These are phyloP conservation scores for Lepus europaeus DNA, from an alignment of 2,113 vertebrate genomes.

Conservation along the genomic window DNA sequence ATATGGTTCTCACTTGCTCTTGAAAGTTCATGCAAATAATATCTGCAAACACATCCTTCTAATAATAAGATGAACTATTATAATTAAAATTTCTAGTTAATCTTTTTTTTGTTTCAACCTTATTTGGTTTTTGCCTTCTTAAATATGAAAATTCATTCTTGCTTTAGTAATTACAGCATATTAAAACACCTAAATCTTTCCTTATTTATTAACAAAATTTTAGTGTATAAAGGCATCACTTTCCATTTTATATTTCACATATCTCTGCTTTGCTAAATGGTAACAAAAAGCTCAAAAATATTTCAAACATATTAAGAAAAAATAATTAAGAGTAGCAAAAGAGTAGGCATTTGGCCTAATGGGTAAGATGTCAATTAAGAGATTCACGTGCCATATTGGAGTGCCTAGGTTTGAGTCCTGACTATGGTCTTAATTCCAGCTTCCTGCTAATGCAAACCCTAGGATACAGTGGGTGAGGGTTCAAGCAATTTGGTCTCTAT, in stretches of 20 bases:
- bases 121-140: not conserved
- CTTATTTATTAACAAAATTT: slow-evolving; percentile 43
- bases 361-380: too few relatives aligned
- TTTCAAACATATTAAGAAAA: not conserved
- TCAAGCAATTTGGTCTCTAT: too few relatives aligned
- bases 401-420: too few relatives aligned
- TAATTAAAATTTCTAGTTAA: slow-evolving; percentile 24
- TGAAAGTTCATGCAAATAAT: not conserved
- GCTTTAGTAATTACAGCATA: not conserved
- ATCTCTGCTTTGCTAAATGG: slow-evolving; percentile 5
- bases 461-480: too few relatives aligned
- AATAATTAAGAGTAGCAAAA: not conserved
- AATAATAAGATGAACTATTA: not conserved
- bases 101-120: not conserved
- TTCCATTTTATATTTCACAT: not conserved
- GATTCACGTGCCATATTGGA: too few relatives aligned
- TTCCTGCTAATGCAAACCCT: too few relatives aligned
- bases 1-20: not conserved
- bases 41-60: not conserved
- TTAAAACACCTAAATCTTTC: slow-evolving; percentile 7
- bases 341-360: too few relatives aligned
- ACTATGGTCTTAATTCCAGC: too few relatives aligned
- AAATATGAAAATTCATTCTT: slow-evolving; percentile 32
- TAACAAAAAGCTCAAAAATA: slow-evolving; percentile 10
- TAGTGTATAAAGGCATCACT: not conserved